These are phyloP conservation scores for Drosophila repleta DNA, from an alignment of 1,140 invertebrate genomes.

Conservation along the genomic window DNA sequence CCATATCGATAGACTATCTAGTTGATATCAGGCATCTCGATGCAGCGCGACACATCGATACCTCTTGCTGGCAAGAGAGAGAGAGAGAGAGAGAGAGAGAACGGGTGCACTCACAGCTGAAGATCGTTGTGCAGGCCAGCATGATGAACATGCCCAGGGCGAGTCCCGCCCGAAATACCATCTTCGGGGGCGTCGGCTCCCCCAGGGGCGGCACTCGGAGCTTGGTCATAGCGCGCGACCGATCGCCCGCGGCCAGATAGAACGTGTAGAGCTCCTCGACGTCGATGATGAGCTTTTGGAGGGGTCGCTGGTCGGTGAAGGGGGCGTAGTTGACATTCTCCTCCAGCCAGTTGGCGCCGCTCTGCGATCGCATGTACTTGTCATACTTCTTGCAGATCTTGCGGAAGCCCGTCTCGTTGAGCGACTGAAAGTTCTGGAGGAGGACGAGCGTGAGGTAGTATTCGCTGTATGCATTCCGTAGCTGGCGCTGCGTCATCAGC, in stretches of 20 bases:
- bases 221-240: slow-evolving; percentile 89
- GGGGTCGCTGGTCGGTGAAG: slow-evolving; percentile 38
- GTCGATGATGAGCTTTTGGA: slow-evolving; percentile 86
- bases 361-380: slow-evolving; percentile 86
- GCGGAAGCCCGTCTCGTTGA: slow-evolving; percentile 99
- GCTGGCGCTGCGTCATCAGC: slow-evolving; percentile 88
- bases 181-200: slow-evolving; percentile 87
- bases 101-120: slow-evolving; percentile 48
- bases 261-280: slow-evolving; percentile 88
- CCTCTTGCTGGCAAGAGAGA: background rate
- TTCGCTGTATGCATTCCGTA: slow-evolving; percentile 98
- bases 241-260: slow-evolving; percentile 89
- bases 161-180: slow-evolving; percentile 87
- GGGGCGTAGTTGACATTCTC: slow-evolving; percentile 23
- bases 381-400: slow-evolving; percentile 99
- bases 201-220: slow-evolving; percentile 89
- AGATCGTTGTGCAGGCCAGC: slow-evolving; percentile 83
- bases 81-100: background rate
- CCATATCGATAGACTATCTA: too few species aligned
- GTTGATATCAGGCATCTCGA: background rate
- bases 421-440: slow-evolving; percentile 94
- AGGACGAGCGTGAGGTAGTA: slow-evolving; percentile 98
- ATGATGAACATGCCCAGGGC: slow-evolving; percentile 88
- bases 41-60: slow-evolving; percentile 1
- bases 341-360: slow-evolving; percentile 40